A percentile compares a stretch with the other conserved stretches of the same genome.
Conservation (phyloP, 2,113 vertebrate genomes). For the Cranoglanis bouderius region DNA sequence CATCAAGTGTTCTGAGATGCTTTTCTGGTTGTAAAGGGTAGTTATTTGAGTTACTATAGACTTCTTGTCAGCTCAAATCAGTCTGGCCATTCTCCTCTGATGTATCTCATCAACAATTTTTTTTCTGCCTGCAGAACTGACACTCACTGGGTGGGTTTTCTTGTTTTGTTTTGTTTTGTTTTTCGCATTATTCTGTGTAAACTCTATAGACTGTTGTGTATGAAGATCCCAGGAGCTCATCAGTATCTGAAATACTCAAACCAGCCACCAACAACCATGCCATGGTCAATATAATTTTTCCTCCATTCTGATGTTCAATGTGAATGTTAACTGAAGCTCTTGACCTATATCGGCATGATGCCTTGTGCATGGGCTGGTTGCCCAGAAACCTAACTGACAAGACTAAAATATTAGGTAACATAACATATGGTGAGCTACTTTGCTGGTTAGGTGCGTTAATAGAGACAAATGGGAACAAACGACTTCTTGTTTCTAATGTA, state of each 20-base stretch:
- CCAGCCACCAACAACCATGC: not conserved
- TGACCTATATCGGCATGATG: not conserved
- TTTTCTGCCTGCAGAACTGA: not conserved
- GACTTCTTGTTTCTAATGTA: not conserved
- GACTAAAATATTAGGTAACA: not conserved
- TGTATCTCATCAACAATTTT: not conserved
- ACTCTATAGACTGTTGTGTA: not conserved
- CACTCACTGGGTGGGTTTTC: not conserved
- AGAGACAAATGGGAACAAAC: not conserved
- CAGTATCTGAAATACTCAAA: not conserved
- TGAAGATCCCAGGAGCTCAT: not conserved
- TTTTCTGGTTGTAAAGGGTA: not conserved
- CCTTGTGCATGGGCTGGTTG: not conserved
- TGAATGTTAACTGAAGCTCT: not conserved
- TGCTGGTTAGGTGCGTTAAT: not conserved
- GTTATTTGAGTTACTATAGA: not conserved
- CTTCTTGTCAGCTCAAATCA: not conserved
- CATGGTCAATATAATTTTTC: not conserved
- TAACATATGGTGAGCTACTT: not conserved
- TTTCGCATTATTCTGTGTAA: not conserved
- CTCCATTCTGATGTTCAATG: not conserved
- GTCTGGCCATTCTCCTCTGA: not conserved
- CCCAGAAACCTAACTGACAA: not conserved
- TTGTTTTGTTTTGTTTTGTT: not conserved
- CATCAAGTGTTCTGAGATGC: not conserved